phyloP scores from a whole-genome alignment of 2,113 vertebrate genomes.

The Percina caprodes region DNA sequence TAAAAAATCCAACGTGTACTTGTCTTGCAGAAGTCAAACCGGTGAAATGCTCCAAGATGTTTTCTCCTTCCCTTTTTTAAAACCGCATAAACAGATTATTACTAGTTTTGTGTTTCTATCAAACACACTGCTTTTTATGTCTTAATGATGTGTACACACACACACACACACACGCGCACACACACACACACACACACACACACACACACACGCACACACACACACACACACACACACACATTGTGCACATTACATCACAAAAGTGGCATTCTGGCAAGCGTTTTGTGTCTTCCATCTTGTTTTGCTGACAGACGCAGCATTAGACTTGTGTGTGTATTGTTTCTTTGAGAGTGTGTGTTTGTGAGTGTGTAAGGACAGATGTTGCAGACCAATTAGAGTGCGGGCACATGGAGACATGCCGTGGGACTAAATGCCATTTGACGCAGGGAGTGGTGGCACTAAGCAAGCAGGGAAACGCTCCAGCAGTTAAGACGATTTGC shows the following conservation, averaged over 20 bases:
- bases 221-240: neutral
- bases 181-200: neutral
- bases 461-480: neutral
- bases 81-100: neutral
- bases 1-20: neutral
- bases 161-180: conserved; percentile 4
- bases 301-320: neutral
- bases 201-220: conserved; percentile 5
- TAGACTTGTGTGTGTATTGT: neutral
- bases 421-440: conserved; percentile 31
- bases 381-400: conserved; percentile 51
- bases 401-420: conserved; percentile 6
- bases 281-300: neutral
- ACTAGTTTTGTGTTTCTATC: neutral
- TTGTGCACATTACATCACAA: neutral
- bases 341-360: neutral
- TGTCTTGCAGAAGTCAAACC: neutral
- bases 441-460: neutral
- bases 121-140: conserved; percentile 18
- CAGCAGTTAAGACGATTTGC: conserved; percentile 2
- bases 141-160: neutral
- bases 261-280: neutral
- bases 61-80: neutral
- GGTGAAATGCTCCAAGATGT: neutral
- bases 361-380: conserved; percentile 38